Conservation (phyloP, 2,797 vertebrate genomes). For the Gobionotothen gibberifrons region DNA sequence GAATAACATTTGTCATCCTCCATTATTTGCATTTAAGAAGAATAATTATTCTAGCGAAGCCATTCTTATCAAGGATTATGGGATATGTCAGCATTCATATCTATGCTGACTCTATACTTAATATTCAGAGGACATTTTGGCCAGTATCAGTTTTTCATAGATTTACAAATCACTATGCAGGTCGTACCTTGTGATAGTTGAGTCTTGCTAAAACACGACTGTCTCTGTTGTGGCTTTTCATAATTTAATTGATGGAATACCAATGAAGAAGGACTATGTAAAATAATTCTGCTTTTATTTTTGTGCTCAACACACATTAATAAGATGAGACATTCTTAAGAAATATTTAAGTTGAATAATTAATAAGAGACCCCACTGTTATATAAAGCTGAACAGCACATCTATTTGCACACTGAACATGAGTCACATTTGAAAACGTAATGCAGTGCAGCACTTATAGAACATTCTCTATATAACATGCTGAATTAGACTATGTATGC, state of each 20-base stretch:
- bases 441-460: neutral
- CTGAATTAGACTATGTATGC: neutral
- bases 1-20: constrained; percentile 54
- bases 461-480: neutral
- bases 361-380: neutral
- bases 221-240: constrained; percentile 31
- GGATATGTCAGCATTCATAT: constrained; percentile 48
- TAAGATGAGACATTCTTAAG: neutral
- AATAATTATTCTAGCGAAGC: constrained; percentile 41
- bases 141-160: constrained; percentile 26
- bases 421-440: neutral
- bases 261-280: constrained; percentile 8
- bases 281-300: constrained; percentile 5
- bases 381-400: neutral
- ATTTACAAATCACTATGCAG: constrained; percentile 47
- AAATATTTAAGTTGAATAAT: constrained; percentile 19
- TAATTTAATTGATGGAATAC: constrained; percentile 28
- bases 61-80: constrained; percentile 59
- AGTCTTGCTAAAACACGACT: constrained; percentile 26
- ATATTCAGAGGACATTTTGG: constrained; percentile 53
- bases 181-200: constrained; percentile 19
- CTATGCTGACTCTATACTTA: constrained; percentile 32
- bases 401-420: constrained; percentile 7
- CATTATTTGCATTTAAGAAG: constrained; percentile 66
- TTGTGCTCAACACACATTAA: constrained; percentile 6